Conservation (phyloP, 2,113 vertebrate species). For the Protobothrops flavoviridis region DNA sequence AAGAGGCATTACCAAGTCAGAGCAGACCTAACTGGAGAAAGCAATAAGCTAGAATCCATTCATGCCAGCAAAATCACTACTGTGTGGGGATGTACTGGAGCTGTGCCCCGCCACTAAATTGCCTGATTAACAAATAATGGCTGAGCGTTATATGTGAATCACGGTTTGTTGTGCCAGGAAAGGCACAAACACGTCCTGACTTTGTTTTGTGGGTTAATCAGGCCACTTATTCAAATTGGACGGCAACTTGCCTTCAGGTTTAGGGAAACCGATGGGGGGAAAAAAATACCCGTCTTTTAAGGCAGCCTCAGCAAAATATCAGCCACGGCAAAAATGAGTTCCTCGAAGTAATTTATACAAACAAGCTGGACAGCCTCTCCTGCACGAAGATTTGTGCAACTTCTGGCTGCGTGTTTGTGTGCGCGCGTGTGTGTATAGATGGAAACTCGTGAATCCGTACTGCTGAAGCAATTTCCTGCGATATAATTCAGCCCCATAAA, state of each 20-base stretch:
- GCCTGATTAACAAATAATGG: too few species aligned
- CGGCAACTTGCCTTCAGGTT: background rate
- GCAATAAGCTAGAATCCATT: background rate
- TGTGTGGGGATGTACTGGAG: background rate
- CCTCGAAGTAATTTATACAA: conserved; percentile 48
- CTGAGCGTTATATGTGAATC: background rate
- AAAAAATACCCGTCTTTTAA: conserved; percentile 26
- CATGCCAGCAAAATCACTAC: background rate
- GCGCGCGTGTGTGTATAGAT: conserved; percentile 19
- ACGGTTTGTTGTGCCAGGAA: background rate
- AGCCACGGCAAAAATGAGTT: conserved; percentile 37
- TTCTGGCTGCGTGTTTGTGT: conserved; percentile 20
- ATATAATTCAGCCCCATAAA: conserved; percentile 46
- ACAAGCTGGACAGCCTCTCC: conserved; percentile 36
- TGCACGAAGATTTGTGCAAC: conserved; percentile 24
- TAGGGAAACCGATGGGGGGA: background rate
- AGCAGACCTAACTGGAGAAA: background rate
- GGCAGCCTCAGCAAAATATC: conserved; percentile 27
- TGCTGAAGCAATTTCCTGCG: conserved; percentile 55
- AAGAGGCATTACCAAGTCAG: background rate
- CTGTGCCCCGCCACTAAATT: too few species aligned
- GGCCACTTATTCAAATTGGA: background rate
- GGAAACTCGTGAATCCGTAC: conserved; percentile 55
- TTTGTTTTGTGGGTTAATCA: background rate
- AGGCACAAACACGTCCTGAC: background rate